Evolutionary conservation across 2,888 invertebrate species (phyloP), one percentile per base, ranked within the genome.

Genomic region (Hypomecis punctinalis): DNA sequence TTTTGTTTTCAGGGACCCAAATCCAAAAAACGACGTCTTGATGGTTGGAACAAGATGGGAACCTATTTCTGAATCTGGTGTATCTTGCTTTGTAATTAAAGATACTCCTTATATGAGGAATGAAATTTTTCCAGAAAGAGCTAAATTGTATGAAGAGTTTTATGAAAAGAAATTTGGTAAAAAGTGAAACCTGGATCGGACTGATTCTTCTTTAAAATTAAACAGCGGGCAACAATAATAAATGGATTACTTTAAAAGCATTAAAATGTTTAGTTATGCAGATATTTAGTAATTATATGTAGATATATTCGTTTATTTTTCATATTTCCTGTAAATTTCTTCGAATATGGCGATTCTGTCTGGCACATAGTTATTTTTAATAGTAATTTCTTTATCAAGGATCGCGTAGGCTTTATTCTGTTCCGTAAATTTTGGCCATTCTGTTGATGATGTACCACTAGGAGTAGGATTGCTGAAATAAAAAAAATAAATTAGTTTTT

Each of bases 1-100:
- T 52, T 43, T 59, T 47, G 7, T 59, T 70, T 88, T 52, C 82
- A 93, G 93, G 9, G 77, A 91, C 66, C 93, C 93, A 4, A 89
- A 91, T 52, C 88, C 90, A 0, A 73, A 73, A 55, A 71, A 74
- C 8, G 79, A 85, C 60, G 73, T 78, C 42, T 39, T 82, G 23
- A 77, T 88, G 40, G 7, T 7, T 42, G 75, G 81, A 2, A 81
- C 80, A 0, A 84, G 80, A 63, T 93, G 93, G 93, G 81, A 86
- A 48, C 86, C 89, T 0, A 74, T 85, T 5, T 68, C 81, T 1
- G 80, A 83, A 23, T 72, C 74, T 10, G 77, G 77, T 0, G 61
- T 81, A 33, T 68, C 76, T 0, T 89, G 88, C 66, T 73, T 91
- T 40, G 76, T 84, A 0, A 90, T 93, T 57, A 85, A 86, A 61